phyloP scores from a whole-genome alignment of 2,888 invertebrate genomes.

The Heliconius cydno region DNA sequence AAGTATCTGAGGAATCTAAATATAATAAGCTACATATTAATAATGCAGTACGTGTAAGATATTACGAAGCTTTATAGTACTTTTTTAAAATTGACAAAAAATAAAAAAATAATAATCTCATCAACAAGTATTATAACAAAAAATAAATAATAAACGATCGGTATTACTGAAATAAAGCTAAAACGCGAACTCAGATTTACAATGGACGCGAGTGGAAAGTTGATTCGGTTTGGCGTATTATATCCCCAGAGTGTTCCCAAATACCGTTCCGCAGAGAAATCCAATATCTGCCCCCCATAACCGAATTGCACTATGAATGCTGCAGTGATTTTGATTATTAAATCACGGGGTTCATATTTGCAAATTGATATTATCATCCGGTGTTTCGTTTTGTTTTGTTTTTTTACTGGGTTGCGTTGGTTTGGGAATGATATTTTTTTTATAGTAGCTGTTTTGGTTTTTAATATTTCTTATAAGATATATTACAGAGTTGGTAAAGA shows the following conservation, averaged over 20 bases:
- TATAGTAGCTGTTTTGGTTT: not conserved
- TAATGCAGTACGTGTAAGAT: no score
- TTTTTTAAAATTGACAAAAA: no score
- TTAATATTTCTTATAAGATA: not conserved
- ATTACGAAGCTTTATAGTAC: no score
- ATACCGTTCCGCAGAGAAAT: slow-evolving; percentile 67
- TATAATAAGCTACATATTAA: no score
- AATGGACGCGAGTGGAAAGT: slow-evolving; percentile 61
- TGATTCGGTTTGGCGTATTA: slow-evolving; percentile 66
- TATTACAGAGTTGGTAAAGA: not conserved
- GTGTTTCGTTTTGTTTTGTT: slow-evolving; percentile 44
- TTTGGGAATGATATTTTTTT: not conserved
- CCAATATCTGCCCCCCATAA: slow-evolving; percentile 74
- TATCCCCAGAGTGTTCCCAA: slow-evolving; percentile 65
- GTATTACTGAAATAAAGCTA: slow-evolving; percentile 51
- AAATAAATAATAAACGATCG: slow-evolving; percentile 23
- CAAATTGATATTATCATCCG: slow-evolving; percentile 56
- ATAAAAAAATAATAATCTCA: not conserved
- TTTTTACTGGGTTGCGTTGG: not conserved
- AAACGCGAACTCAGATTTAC: slow-evolving; percentile 50
- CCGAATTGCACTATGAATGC: slow-evolving; percentile 77
- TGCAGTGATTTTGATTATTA: slow-evolving; percentile 77
- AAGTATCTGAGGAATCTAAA: no score
- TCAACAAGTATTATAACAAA: not conserved
- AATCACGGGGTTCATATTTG: slow-evolving; percentile 65